phyloP scores from a whole-genome alignment of 2,797 vertebrate species.

The Sarcophilus harrisii region DNA sequence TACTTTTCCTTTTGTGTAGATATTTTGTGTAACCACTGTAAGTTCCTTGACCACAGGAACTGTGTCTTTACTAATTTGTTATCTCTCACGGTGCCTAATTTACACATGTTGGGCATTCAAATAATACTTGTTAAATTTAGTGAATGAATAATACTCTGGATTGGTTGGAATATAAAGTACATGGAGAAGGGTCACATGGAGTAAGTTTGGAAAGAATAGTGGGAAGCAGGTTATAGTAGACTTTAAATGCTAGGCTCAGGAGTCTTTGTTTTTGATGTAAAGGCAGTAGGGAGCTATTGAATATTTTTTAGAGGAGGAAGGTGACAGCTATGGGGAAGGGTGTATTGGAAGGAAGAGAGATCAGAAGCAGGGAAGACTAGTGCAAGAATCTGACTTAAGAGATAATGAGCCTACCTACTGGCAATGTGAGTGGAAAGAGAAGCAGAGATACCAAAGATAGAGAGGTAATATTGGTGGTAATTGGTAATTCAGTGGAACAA shows the following conservation, averaged over 20 bases:
- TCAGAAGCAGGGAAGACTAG: not conserved
- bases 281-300: not conserved
- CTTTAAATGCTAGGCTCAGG: not conserved
- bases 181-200: not conserved
- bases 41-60: conserved; percentile 20
- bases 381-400: not conserved
- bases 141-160: too few relatives aligned
- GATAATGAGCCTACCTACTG: not conserved
- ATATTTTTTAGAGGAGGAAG: not conserved
- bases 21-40: conserved; percentile 20
- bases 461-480: not conserved
- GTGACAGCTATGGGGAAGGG: not conserved
- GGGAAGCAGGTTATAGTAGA: not conserved
- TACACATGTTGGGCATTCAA: not conserved
- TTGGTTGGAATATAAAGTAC: not conserved
- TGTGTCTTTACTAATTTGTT: not conserved
- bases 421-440: not conserved
- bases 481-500: not conserved
- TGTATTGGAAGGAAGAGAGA: not conserved
- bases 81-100: conserved; percentile 3
- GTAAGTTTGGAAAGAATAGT: not conserved
- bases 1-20: not conserved
- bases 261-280: not conserved
- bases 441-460: not conserved
- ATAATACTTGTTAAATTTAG: not conserved